phyloP scores from a whole-genome alignment of 2,113 vertebrate genomes.

The Trematomus loennbergii region DNA sequence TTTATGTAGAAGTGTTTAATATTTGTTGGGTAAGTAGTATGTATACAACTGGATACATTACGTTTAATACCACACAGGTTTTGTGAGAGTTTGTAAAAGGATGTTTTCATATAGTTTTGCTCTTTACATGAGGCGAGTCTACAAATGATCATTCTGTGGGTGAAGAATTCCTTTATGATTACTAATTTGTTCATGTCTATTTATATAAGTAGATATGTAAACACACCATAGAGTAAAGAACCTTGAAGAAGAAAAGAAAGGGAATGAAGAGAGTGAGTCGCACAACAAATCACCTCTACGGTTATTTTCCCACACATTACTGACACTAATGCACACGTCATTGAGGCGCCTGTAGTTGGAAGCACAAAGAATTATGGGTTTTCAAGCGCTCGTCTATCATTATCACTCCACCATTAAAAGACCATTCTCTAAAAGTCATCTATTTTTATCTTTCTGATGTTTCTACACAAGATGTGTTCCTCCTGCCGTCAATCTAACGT shows the following conservation, averaged over 20 bases:
- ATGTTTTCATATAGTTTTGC: too few species aligned
- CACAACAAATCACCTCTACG: neutral
- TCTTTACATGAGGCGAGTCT: too few species aligned
- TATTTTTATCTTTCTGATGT: conserved; percentile 20
- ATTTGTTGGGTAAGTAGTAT: too few species aligned
- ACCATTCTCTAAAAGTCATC: conserved; percentile 10
- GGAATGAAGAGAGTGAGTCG: neutral
- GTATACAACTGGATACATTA: too few species aligned
- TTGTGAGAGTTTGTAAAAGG: too few species aligned
- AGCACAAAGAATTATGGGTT: conserved; percentile 19
- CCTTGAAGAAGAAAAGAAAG: neutral
- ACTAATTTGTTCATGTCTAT: conserved; percentile 4
- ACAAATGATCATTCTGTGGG: too few species aligned
- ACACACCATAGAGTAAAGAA: neutral
- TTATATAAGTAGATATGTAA: neutral
- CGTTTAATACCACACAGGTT: too few species aligned
- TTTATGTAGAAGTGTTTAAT: too few species aligned
- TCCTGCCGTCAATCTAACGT: neutral
- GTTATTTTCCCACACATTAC: conserved; percentile 17
- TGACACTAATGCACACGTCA: conserved; percentile 24
- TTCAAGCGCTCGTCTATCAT: conserved; percentile 1
- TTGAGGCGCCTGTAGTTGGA: conserved; percentile 12
- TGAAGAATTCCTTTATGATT: neutral
- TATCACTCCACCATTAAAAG: conserved; percentile 11
- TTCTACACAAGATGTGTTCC: neutral